phyloP scores from a whole-genome alignment of 2,797 vertebrate genomes.

The Ctenochaetus hawaiiensis region DNA sequence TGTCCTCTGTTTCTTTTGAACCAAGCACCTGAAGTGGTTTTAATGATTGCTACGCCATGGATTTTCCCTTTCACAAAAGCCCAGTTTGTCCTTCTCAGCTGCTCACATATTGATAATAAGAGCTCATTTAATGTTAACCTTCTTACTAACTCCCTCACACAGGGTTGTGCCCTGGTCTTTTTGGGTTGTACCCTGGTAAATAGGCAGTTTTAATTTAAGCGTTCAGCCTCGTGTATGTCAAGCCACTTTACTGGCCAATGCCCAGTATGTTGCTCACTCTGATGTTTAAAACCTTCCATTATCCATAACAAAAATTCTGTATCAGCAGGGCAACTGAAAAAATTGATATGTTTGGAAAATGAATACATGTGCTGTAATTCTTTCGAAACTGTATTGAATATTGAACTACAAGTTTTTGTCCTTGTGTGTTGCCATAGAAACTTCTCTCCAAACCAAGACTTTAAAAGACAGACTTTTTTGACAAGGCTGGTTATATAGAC shows the following conservation, averaged over 20 bases:
- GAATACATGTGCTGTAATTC: background rate
- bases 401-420: slow-evolving; percentile 5
- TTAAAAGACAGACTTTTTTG: slow-evolving; percentile 13
- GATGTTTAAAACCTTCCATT: background rate
- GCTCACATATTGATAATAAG: slow-evolving; percentile 52
- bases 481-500: background rate
- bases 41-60: slow-evolving; percentile 55
- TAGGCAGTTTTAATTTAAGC: too few species aligned
- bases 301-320: background rate
- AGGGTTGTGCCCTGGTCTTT: background rate
- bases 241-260: too few species aligned
- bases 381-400: background rate
- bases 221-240: too few species aligned
- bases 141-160: slow-evolving; percentile 9
- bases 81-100: slow-evolving; percentile 60
- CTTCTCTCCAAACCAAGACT: slow-evolving; percentile 3
- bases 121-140: slow-evolving; percentile 60
- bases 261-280: too few species aligned
- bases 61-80: slow-evolving; percentile 41
- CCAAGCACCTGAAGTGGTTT: slow-evolving; percentile 24
- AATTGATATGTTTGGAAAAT: background rate
- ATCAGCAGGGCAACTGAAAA: too few species aligned
- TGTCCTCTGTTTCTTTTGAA: slow-evolving; percentile 37
- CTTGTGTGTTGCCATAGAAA: slow-evolving; percentile 33
- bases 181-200: too few species aligned